These are phyloP conservation scores for Drosophila atripex DNA, from an alignment of 2,888 invertebrate genomes.

Conservation along the genomic window DNA sequence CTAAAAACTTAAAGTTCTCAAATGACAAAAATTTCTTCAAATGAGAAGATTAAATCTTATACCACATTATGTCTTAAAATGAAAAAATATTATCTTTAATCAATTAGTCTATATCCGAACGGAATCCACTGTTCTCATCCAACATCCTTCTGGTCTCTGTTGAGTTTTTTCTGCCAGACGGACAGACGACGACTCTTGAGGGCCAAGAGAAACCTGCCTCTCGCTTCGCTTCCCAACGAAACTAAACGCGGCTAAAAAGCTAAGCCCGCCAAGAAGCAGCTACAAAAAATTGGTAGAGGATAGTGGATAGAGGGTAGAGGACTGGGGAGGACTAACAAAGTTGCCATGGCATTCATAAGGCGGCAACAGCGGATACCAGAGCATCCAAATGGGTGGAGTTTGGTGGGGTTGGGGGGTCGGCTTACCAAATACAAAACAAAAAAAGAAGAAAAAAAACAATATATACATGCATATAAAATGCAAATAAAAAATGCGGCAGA, in stretches of 20 bases:
- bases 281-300: constrained; percentile 3
- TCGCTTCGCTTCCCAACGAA: constrained; percentile 47
- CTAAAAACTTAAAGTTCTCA: background rate
- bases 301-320: constrained; percentile 6
- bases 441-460: background rate
- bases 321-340: constrained; percentile 44
- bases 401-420: constrained; percentile 16
- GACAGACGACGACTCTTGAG: constrained; percentile 45
- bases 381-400: constrained; percentile 8
- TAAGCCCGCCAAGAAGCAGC: constrained; percentile 27
- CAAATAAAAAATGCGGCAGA: constrained; percentile 73
- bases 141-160: constrained; percentile 29
- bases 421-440: too few relatives aligned
- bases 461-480: constrained; percentile 73
- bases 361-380: constrained; percentile 34
- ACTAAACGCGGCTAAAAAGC: constrained; percentile 58
- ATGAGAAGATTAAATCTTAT: background rate
- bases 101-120: background rate
- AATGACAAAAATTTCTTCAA: background rate
- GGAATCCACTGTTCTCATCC: constrained; percentile 48
- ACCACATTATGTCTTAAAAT: background rate
- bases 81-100: background rate
- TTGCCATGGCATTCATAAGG: constrained; percentile 46
- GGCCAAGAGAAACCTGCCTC: constrained; percentile 36
- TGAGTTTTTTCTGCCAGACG: constrained; percentile 43